A percentile compares a stretch with the other conserved stretches of the same genome.
phyloP scores from a whole-genome alignment of 2,797 vertebrate genomes.

The Nasua narica region DNA sequence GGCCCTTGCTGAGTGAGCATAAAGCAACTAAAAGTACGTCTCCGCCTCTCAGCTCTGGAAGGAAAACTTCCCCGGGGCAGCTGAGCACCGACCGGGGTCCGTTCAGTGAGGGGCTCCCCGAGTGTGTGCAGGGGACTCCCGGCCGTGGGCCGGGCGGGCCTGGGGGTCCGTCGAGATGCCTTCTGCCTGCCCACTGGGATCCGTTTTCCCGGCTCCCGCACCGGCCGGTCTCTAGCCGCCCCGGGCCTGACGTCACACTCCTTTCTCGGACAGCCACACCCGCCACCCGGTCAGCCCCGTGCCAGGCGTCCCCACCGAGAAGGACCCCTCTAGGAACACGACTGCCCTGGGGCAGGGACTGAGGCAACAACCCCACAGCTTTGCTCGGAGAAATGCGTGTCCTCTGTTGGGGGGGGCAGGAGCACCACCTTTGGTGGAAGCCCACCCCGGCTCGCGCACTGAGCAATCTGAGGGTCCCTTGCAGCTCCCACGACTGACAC shows the following conservation, averaged over 20 bases:
- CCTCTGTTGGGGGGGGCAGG: accelerated
- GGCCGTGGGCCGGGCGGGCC: not conserved
- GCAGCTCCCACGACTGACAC: not conserved
- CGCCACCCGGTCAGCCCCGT: accelerated
- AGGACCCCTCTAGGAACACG: not conserved
- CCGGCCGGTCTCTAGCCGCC: no score
- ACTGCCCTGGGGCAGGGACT: not conserved
- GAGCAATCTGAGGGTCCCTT: not conserved
- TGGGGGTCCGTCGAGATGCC: not conserved
- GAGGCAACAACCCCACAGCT: accelerated
- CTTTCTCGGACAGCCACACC: not conserved
- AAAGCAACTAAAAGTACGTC: not conserved
- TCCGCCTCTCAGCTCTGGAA: not conserved
- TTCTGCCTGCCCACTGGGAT: no score
- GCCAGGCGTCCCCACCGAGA: accelerated
- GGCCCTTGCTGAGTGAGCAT: no score
- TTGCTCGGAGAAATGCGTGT: not conserved
- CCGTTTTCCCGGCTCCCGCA: not conserved
- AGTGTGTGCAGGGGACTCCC: not conserved
- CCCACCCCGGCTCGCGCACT: no score
- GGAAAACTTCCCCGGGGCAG: not conserved
- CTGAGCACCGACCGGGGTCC: accelerated
- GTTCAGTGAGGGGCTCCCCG: not conserved
- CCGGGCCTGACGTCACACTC: not conserved
- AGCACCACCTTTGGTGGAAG: not conserved